Evolutionary conservation across 2,888 invertebrate species (phyloP), one percentile per base, ranked within the genome.

Genomic region (Drosophila meridionalis): DNA sequence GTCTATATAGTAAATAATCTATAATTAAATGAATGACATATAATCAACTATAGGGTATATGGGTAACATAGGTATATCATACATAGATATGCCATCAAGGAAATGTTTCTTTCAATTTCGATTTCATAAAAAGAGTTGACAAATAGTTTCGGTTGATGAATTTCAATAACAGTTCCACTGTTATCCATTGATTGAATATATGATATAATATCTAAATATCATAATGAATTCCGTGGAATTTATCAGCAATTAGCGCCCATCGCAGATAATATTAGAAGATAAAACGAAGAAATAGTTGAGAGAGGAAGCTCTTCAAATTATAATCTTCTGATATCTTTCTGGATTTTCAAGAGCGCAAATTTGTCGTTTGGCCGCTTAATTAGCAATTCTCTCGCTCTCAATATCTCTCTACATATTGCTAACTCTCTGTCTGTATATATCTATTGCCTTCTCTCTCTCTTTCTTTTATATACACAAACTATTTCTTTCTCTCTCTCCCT

Each of bases 181-280:
- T 71, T 7, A 3, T 5, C 32, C 42, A 45, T 68, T 30, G 28
- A 34, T 52, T 52, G 52, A 36, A 26, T 52, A 12, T 20, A 52
- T 52, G 26, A 60, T 34, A 52, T 52, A 34, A 60, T 34, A 20
- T 34, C 12, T 26, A 5, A 14, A 43, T 34, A 38, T 34, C 50
- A 36, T 20, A 36, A 30, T 20, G 11, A 73, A 64, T 69, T 64
- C 26, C 40, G 12, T 52, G 30, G 34, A 59, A 62, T 57, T 69
- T 40, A 36, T 38, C n/a, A 7, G 4, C 38, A 69, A 74, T 76
- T 76, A 78, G 34, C 79, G 32, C 9, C 58, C 40, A 14, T 36
- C 48, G 58, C 26, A 38, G 4, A n/a, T 36, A 38, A 38, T 55
- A 14, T 8, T 36, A 28, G 26, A 7, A 28, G 53, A 55, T 38